These are phyloP conservation scores for Eristalis arbustorum DNA, from an alignment of 2,888 invertebrate species.

Conservation along the genomic window DNA sequence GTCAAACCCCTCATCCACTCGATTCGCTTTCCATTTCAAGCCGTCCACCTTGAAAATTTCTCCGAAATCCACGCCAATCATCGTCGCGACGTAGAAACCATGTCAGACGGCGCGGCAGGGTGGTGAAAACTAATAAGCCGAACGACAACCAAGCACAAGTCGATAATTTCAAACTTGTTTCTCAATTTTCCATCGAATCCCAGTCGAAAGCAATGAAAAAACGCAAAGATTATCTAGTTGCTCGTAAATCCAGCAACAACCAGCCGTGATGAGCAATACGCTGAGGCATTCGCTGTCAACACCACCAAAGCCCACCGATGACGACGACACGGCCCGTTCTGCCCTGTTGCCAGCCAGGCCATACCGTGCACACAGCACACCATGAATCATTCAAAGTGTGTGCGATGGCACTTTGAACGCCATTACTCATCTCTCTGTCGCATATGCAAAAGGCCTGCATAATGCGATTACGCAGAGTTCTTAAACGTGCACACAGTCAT, in stretches of 20 bases:
- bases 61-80: not conserved
- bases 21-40: not conserved
- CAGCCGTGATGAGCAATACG: slow-evolving; percentile 44
- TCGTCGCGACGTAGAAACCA: not conserved
- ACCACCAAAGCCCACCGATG: not conserved
- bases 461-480: slow-evolving; percentile 30
- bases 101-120: not conserved
- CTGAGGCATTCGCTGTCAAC: slow-evolving; percentile 7
- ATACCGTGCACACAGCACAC: no score
- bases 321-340: not conserved
- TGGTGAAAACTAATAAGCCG: not conserved
- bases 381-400: not conserved
- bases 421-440: slow-evolving; percentile 49
- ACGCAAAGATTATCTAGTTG: slow-evolving; percentile 32
- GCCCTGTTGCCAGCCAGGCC: not conserved
- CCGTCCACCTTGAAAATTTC: not conserved
- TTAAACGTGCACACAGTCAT: slow-evolving; percentile 29
- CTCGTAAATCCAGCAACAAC: not conserved
- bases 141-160: not conserved
- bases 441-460: slow-evolving; percentile 25
- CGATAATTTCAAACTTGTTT: not conserved
- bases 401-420: slow-evolving; percentile 12
- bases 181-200: slow-evolving; percentile 2
- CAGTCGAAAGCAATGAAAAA: slow-evolving; percentile 49
- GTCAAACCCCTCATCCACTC: no score